A percentile compares a stretch with the other conserved stretches of the same genome.
Conservation (phyloP, 2,113 vertebrate genomes). For the Nothocercus julius region DNA sequence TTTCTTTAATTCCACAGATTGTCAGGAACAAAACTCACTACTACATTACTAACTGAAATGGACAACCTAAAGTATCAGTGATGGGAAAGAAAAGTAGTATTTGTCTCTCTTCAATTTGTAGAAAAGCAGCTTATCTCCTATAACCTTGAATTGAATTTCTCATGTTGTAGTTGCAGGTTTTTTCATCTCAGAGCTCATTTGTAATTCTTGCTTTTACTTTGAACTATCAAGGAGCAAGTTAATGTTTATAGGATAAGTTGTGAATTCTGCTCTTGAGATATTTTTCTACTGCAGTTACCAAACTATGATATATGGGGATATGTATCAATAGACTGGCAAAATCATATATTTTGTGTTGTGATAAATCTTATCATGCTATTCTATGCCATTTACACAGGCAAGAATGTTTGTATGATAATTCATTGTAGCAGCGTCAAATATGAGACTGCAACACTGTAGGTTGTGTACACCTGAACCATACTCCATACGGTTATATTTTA, state of each 20-base stretch:
- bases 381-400: neutral
- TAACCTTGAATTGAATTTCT: neutral
- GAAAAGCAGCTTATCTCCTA: neutral
- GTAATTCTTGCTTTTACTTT: slow-evolving; percentile 10
- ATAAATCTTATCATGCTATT: neutral
- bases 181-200: neutral
- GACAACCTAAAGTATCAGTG: neutral
- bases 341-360: neutral
- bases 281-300: slow-evolving; percentile 3
- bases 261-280: slow-evolving; percentile 8
- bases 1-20: neutral
- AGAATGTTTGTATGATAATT: neutral
- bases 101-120: neutral
- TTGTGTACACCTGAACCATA: neutral
- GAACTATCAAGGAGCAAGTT: slow-evolving; percentile 34
- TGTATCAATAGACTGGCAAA: slow-evolving; percentile 16
- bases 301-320: neutral
- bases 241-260: neutral
- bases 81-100: neutral
- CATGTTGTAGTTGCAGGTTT: slow-evolving; percentile 1
- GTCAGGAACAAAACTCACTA: neutral
- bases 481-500: neutral
- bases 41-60: neutral
- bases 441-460: neutral
- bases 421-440: neutral